Conservation (phyloP, 2,113 vertebrate species). For the Chamaea fasciata region DNA sequence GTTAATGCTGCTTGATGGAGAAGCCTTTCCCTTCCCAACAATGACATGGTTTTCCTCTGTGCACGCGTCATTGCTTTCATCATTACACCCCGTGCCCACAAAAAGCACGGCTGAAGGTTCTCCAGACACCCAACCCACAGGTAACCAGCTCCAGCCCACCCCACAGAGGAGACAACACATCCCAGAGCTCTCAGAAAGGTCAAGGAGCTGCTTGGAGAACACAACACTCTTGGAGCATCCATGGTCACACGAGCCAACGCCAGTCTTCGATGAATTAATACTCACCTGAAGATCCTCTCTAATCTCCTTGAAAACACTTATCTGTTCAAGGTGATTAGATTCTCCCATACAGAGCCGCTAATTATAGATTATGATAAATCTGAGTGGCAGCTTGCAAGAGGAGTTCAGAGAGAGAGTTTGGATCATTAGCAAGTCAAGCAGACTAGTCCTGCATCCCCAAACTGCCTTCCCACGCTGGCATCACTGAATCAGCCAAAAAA, state of each 20-base stretch:
- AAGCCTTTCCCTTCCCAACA: neutral
- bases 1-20: neutral
- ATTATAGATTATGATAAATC: constrained; percentile 20
- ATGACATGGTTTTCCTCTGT: neutral
- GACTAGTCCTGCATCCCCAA: neutral
- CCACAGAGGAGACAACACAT: neutral
- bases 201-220: neutral
- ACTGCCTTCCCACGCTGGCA: neutral
- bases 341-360: neutral
- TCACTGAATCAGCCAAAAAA: neutral
- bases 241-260: neutral
- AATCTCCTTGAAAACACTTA: constrained; percentile 34
- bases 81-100: neutral
- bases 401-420: neutral
- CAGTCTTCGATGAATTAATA: neutral
- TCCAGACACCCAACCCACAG: neutral
- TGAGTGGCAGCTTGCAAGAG: neutral
- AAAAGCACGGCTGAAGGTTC: neutral
- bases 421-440: neutral
- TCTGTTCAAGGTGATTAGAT: constrained; percentile 29
- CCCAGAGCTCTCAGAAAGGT: neutral
- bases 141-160: neutral
- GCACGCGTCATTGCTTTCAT: neutral
- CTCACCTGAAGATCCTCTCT: neutral
- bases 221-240: neutral